Base-by-base conservation (phyloP, 2,888 invertebrate species). In the Hemithea aestivaria region DNA sequence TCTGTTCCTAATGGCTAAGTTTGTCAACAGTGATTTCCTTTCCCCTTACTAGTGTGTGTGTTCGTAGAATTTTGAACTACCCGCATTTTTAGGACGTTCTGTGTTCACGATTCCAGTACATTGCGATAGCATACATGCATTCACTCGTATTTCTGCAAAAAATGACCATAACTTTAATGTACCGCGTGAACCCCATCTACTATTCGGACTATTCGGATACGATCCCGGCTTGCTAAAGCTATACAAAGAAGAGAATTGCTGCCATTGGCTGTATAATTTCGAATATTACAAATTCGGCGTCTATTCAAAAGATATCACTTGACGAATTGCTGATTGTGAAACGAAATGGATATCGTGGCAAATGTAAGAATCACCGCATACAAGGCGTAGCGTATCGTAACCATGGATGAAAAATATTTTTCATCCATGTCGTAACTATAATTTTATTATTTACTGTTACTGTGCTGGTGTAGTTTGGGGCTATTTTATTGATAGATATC, bases 201-300 rank as follows among this genome's bases (percentile, higher is more conserved):
- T 91, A 91, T 72, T 91, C 91, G 35, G 91, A 91, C 73, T 91
- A 91, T 63, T 91, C 91, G 58, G 91, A 91, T 90, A 91, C 91
- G 87, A 88, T 78, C 49, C 81, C 76, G 66, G 69, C 48, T 69
- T 73, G 25, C 53, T 73, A 46, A 78, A 80, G 57, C 53, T 66
- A 48, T 66, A 63, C 53, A 58, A 56, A 45, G 75, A 74, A 63
- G 62, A 52, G 21, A 55, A 47, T 41, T 61, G 74, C 51, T 87
- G 81, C 69, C 73, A 80, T 73, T 85, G 85, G 84, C 76, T 85
- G 26, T 87, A 80, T 64, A 56, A 83, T 76, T 85, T 85, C 66
- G 80, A 87, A 62, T 80, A 83, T 58, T 83, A 78, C 66, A 87
- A 85, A 56, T 87, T 82, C 56, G 87, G 87, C 38, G 59, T 84